Evolutionary conservation across 2,797 vertebrate genomes (phyloP).

Genomic region (Astyanax mexicanus): DNA sequence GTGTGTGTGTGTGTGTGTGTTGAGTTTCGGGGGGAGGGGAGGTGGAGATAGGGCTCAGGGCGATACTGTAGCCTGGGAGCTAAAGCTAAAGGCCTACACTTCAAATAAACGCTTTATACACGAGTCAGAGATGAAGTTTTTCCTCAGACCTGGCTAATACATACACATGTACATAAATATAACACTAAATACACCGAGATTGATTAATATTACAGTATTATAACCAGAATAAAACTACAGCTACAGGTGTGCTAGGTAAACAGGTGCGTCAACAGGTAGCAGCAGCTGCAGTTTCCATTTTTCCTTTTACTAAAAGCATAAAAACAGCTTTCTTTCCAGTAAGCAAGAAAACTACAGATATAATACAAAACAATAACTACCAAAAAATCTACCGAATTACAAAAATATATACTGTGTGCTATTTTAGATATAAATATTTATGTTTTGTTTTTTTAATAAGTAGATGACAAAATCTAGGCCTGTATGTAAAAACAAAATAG

Average conservation of each 20-base stretch:
- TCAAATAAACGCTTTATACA: neutral
- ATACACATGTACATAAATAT: neutral
- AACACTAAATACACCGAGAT: neutral
- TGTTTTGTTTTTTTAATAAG: no score
- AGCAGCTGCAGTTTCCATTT: neutral
- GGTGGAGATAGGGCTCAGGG: constrained; percentile 17
- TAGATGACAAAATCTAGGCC: no score
- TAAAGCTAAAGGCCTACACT: neutral
- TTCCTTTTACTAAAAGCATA: no score
- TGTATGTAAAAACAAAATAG: no score
- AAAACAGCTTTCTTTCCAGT: no score
- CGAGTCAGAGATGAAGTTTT: neutral
- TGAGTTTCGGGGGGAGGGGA: constrained; percentile 48
- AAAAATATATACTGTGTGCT: no score
- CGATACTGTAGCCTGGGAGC: neutral
- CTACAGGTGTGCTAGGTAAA: neutral
- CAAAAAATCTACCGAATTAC: no score
- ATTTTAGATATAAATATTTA: no score
- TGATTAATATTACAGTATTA: no score
- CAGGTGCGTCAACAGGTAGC: neutral
- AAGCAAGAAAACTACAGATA: no score
- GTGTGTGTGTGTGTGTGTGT: neutral
- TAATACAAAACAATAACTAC: no score
- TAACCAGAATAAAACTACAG: no score
- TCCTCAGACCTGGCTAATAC: neutral